These are phyloP conservation scores for Ibidorhyncha struthersii DNA, from an alignment of 2,113 vertebrate species.

Conservation along the genomic window DNA sequence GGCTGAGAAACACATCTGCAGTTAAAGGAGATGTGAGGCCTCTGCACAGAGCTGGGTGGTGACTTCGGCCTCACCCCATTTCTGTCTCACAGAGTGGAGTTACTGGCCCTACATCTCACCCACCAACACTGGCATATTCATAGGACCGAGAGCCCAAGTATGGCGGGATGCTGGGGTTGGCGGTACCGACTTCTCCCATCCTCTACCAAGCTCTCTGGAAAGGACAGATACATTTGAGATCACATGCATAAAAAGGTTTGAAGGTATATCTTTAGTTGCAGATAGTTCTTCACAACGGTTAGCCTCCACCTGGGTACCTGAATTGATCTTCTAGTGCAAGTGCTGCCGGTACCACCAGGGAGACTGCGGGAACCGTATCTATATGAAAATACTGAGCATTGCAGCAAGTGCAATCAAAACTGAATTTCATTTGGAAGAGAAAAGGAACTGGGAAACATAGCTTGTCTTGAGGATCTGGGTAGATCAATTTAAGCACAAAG, in stretches of 20 bases:
- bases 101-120: neutral
- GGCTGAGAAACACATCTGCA: neutral
- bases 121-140: neutral
- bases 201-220: neutral
- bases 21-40: neutral
- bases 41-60: neutral
- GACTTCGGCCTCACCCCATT: neutral
- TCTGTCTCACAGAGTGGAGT: neutral
- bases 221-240: neutral
- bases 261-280: neutral
- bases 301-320: neutral
- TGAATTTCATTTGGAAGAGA: neutral
- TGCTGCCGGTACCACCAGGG: neutral
- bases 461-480: neutral
- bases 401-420: neutral
- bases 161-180: neutral
- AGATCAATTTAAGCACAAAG: neutral
- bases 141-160: neutral
- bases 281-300: neutral
- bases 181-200: neutral
- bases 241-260: neutral
- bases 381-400: neutral
- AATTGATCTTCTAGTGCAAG: neutral
- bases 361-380: neutral
- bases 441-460: neutral